Evolutionary conservation across 2,888 invertebrate genomes (phyloP).

Genomic region (Bombylius major): DNA sequence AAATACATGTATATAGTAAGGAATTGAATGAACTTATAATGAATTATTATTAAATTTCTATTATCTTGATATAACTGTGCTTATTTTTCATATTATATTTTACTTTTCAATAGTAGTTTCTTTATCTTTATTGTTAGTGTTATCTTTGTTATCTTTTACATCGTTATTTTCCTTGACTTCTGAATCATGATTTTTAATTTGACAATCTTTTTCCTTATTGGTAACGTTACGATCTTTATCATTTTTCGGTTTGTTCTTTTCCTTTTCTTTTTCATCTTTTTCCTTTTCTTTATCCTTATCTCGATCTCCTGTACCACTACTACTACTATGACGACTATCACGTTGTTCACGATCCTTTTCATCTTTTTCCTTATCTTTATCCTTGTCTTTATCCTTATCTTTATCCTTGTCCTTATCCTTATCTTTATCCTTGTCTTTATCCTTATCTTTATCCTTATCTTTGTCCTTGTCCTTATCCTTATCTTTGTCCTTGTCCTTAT

Average conservation of each 20-base stretch:
- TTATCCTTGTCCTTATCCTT: not conserved
- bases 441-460: conserved; percentile 3
- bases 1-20: too few relatives aligned
- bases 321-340: not conserved
- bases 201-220: too few relatives aligned
- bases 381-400: not conserved
- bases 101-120: too few relatives aligned
- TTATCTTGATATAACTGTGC: too few relatives aligned
- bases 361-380: not conserved
- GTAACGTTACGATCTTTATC: too few relatives aligned
- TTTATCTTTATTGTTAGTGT: too few relatives aligned
- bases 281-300: not conserved
- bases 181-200: too few relatives aligned
- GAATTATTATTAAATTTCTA: too few relatives aligned
- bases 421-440: conserved; percentile 4
- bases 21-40: too few relatives aligned
- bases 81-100: too few relatives aligned
- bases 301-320: not conserved
- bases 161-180: too few relatives aligned
- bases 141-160: too few relatives aligned
- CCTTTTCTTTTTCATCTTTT: not conserved
- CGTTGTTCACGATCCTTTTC: not conserved
- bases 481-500: conserved; percentile 2
- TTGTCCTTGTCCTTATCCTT: not conserved
- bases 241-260: not conserved